phyloP scores from a whole-genome alignment of 2,113 vertebrate genomes.

The Tragelaphus scriptus region DNA sequence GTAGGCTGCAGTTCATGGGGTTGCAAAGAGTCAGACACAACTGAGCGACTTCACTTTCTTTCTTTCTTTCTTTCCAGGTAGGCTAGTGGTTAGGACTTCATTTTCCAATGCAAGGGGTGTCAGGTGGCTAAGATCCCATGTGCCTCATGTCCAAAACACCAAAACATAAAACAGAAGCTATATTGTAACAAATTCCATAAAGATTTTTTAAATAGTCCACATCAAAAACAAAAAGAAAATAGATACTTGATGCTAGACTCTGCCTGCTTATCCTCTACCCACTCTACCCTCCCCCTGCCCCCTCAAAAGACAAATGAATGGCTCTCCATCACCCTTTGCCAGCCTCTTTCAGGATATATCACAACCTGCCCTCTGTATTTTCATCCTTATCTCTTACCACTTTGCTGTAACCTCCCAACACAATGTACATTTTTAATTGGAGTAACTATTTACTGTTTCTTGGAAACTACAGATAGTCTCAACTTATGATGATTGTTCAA shows the following conservation, averaged over 20 bases:
- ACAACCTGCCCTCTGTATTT: neutral
- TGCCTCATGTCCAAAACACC: neutral
- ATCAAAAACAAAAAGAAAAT: neutral
- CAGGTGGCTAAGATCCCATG: neutral
- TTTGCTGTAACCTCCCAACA: neutral
- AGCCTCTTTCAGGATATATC: neutral
- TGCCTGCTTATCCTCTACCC: neutral
- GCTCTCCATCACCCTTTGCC: neutral
- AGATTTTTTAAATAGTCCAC: neutral
- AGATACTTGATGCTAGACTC: neutral
- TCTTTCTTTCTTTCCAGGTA: neutral
- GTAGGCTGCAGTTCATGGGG: too few relatives aligned
- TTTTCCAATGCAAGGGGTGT: neutral
- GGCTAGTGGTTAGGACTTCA: neutral
- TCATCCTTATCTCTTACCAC: neutral
- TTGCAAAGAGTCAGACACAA: fast-evolving
- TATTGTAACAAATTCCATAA: neutral
- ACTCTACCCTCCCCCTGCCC: neutral
- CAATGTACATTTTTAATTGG: neutral
- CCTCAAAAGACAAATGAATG: neutral
- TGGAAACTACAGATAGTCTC: neutral
- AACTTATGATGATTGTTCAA: neutral
- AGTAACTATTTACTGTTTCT: neutral
- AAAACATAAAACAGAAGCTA: neutral
- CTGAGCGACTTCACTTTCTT: too few relatives aligned